Evolutionary conservation across 2,113 vertebrate species (phyloP).

Genomic region (Taxidea taxus): DNA sequence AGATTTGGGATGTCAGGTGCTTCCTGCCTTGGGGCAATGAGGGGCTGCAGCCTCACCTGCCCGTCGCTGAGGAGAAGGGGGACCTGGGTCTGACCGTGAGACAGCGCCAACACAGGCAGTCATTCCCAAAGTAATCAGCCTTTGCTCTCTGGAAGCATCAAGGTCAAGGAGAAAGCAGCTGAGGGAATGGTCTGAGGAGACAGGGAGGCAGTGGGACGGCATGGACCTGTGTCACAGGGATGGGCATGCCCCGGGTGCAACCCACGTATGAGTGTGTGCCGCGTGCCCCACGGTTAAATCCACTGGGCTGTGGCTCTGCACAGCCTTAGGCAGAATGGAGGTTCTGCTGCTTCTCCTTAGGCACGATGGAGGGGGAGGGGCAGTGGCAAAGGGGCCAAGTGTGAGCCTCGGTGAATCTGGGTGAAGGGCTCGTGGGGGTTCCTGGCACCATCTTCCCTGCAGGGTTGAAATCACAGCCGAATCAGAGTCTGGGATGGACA

Average conservation of each 20-base stretch:
- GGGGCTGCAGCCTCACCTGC: rapidly evolving
- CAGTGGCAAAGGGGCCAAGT: rapidly evolving
- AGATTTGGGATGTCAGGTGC: rapidly evolving
- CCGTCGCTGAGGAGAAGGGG: rapidly evolving
- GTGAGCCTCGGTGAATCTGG: not conserved
- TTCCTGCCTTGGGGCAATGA: rapidly evolving
- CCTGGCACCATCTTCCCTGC: not conserved
- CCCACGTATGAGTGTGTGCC: rapidly evolving
- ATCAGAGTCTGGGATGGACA: not conserved
- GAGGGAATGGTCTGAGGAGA: too few relatives aligned
- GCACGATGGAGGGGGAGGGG: not conserved
- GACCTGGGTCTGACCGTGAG: not conserved
- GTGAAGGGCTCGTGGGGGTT: not conserved
- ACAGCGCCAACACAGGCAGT: not conserved
- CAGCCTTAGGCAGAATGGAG: too few relatives aligned
- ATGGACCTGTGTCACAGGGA: rapidly evolving
- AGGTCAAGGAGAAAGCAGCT: not conserved
- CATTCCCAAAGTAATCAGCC: not conserved
- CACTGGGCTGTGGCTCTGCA: not conserved
- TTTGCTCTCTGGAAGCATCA: not conserved
- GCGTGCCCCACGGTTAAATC: rapidly evolving
- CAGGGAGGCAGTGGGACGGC: rapidly evolving
- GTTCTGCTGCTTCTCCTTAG: not conserved
- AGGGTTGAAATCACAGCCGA: not conserved
- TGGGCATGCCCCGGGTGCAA: rapidly evolving